Base-by-base conservation (phyloP, 2,888 invertebrate species). In the Oscheius sp. region DNA sequence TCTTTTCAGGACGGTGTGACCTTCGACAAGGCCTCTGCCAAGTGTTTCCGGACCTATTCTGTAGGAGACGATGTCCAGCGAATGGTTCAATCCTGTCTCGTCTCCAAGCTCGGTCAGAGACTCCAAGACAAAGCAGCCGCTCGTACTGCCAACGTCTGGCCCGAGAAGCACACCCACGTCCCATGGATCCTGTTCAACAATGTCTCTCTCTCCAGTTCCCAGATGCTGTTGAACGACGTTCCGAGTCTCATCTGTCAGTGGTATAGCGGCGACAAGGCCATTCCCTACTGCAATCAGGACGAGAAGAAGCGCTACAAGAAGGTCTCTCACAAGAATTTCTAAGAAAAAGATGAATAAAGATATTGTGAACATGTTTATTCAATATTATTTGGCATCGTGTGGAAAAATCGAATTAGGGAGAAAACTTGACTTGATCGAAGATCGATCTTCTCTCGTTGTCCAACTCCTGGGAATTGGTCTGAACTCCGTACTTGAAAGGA, bases 101-200 rank as follows among this genome's bases (percentile, higher is more conserved):
- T 84, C n/a, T 81, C 84, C 10, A 77, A 77, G 29, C 77, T 82
- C 29, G 84, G 85, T 21, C 65, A 78, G 29, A 71, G 82, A 65
- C 81, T 87, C 5, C 86, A 87, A 58, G 62, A 59, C 33, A 76
- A 79, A 32, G 85, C 86, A 0, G 87, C 87, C 37, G 73, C 71
- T 4, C 73, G 80, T 7, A 87, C 87, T 1, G 72, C 68, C 55
- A 74, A 79, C 50, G 83, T 84, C 37, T 86, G 80, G 80, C 82
- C 82, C 53, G 80, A 80, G 32, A 68, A 80, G 75, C 87, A 87
- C 65, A 70, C 79, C 2, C 79, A 78, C 65, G 87, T 87, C 5
- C 87, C 87, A n/a, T 86, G 85, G 84, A 50, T 87, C 10, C 75
- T 86, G 2, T 77, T 87, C 74, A 85, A 87, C 73, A 83, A 85